These are phyloP conservation scores for Amphiura filiformis DNA, from an alignment of 35 echinoderm and acorn worm species.

Conservation along the genomic window DNA sequence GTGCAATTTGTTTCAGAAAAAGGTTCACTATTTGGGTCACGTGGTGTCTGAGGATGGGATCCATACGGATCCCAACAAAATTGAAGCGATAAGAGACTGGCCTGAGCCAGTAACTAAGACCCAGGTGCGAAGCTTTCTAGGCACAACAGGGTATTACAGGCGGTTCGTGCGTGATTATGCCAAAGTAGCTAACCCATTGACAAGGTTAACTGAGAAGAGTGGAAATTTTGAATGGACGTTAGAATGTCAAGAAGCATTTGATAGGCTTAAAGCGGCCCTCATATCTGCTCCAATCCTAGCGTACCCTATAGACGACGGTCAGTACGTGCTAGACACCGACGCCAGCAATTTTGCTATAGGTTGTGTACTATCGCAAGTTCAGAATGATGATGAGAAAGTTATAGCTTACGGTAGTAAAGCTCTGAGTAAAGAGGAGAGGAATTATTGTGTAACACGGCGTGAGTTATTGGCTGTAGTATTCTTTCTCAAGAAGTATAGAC, in stretches of 20 bases:
- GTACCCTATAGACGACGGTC: not conserved
- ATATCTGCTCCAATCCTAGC: not conserved
- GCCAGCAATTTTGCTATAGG: constrained; percentile 14
- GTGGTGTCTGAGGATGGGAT: constrained; percentile 12
- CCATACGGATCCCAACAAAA: constrained; percentile 14
- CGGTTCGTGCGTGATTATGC: not conserved
- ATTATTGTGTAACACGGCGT: constrained; percentile 55
- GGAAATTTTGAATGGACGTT: not conserved
- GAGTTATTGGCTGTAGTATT: constrained; percentile 55
- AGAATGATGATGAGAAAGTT: constrained; percentile 59
- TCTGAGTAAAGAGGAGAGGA: constrained; percentile 12
- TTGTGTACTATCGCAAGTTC: constrained; percentile 33
- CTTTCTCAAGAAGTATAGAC: constrained; percentile 43
- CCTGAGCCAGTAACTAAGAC: not conserved
- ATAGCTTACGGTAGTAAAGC: constrained; percentile 47
- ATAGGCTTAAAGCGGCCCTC: not conserved
- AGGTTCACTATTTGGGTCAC: constrained; percentile 39
- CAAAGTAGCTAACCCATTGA: not conserved
- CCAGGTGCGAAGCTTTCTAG: constrained; percentile 29
- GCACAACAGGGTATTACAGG: not conserved
- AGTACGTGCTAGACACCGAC: constrained; percentile 33
- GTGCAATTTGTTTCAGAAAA: constrained; percentile 28
- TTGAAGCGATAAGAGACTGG: constrained; percentile 35
- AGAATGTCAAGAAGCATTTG: not conserved
- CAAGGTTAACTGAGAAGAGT: not conserved